Evolutionary conservation across 2,888 invertebrate species (phyloP), one percentile per base, ranked within the genome.

Genomic region (Idaea aversata): DNA sequence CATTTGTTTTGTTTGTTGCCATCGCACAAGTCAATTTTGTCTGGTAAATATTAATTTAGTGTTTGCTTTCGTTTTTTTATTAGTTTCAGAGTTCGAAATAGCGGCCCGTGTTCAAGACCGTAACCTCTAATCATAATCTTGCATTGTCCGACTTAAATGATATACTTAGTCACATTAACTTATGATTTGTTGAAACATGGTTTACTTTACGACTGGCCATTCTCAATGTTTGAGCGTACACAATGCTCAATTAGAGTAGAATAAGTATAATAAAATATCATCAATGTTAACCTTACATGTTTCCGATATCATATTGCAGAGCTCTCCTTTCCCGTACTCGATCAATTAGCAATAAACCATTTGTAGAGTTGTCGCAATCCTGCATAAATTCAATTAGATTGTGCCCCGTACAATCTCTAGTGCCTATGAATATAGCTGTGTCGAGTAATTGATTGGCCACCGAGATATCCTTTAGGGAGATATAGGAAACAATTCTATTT

Each of bases 341-440:
- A 88, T 88, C 88, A 88, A 89, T 88, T 88, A 88, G 81, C 81
- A 84, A 83, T 88, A 86, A 88, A 87, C 82, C 80, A 84, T 85
- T 86, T 85, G 80, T 76, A 77, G 76, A 75, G 76, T 81, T 80
- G 82, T 82, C 81, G 80, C 80, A 82, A 82, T 84, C 81, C 84
- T 84, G 86, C 87, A 89, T 89, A 89, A 88, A 90, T 90, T 89
- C 88, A 90, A 90, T 90, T 88, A 89, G 82, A 80, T 72, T 78
- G 75, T 77, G 76, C 74, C 74, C 76, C 77, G 72, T 73, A 80
- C 83, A 80, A 82, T 81, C 78, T 80, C 79, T 80, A 78, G 73
- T 78, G 80, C 80, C 80, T 80, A 76, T 75, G 69, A 34, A 85
- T 82, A 81, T 81, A 81, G 84, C 80, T 85, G 84, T 85, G 83